These are phyloP conservation scores for Metallyticus violacea DNA, from an alignment of 2,888 invertebrate genomes.

Conservation along the genomic window DNA sequence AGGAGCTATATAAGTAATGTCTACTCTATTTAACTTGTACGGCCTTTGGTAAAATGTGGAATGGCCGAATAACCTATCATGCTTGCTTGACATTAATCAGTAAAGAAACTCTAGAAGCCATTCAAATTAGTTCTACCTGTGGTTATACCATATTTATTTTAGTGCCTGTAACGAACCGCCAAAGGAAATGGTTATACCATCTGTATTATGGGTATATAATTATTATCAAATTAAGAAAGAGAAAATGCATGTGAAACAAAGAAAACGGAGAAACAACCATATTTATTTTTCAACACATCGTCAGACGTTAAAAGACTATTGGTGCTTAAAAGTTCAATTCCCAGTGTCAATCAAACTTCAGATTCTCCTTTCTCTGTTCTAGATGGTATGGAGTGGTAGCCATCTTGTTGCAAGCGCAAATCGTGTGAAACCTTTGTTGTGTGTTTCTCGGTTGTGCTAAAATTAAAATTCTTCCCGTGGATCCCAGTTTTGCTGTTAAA, in stretches of 20 bases:
- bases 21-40: too few relatives aligned
- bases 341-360: constrained; percentile 22
- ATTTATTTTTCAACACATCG: background rate
- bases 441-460: constrained; percentile 47
- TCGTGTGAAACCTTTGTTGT: constrained; percentile 45
- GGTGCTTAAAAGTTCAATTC: background rate
- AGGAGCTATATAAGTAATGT: too few relatives aligned
- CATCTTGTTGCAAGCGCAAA: constrained; percentile 47
- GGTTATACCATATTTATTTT: constrained; percentile 25
- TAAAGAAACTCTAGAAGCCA: constrained; percentile 32
- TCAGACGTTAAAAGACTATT: background rate
- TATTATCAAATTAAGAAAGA: background rate
- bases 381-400: constrained; percentile 38
- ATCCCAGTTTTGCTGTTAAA: background rate
- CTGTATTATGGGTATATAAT: background rate
- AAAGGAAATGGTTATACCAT: constrained; percentile 11
- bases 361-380: constrained; percentile 27
- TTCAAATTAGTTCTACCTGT: constrained; percentile 27
- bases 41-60: too few relatives aligned
- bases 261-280: too few relatives aligned
- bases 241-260: background rate
- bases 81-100: constrained; percentile 22
- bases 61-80: too few relatives aligned
- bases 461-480: constrained; percentile 35
- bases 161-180: constrained; percentile 26